phyloP scores from a whole-genome alignment of 2,888 invertebrate genomes.

The Napeogenes inachia region DNA sequence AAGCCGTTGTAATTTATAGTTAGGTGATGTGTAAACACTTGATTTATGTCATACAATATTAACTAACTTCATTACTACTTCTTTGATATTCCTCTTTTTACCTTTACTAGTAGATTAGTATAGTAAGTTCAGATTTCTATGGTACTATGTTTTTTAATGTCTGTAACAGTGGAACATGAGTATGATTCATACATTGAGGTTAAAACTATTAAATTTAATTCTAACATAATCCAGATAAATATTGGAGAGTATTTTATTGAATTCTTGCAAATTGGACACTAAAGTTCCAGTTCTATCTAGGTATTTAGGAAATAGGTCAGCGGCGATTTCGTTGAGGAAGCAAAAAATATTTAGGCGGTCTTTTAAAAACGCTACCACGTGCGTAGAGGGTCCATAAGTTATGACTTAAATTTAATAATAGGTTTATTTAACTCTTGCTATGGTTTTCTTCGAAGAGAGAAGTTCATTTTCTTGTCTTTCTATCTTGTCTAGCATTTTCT shows the following conservation, averaged over 20 bases:
- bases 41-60: neutral
- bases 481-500: too few species aligned
- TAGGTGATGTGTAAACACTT: conserved; percentile 3
- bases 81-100: too few species aligned
- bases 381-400: conserved; percentile 12
- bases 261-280: conserved; percentile 16
- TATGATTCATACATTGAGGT: too few species aligned
- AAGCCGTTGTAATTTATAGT: conserved; percentile 14
- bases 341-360: conserved; percentile 23
- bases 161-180: too few species aligned
- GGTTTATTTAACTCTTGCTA: neutral
- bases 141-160: too few species aligned
- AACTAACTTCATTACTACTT: neutral
- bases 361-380: conserved; percentile 22
- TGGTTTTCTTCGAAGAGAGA: too few species aligned
- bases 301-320: conserved; percentile 25
- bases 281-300: conserved; percentile 19
- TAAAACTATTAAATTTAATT: too few species aligned
- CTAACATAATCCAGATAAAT: neutral
- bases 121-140: too few species aligned
- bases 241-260: conserved; percentile 17
- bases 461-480: too few species aligned
- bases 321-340: conserved; percentile 23
- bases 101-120: too few species aligned
- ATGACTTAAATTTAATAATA: conserved; percentile 1